phyloP scores from a whole-genome alignment of 2,888 invertebrate genomes.

The Nowickia ferox region DNA sequence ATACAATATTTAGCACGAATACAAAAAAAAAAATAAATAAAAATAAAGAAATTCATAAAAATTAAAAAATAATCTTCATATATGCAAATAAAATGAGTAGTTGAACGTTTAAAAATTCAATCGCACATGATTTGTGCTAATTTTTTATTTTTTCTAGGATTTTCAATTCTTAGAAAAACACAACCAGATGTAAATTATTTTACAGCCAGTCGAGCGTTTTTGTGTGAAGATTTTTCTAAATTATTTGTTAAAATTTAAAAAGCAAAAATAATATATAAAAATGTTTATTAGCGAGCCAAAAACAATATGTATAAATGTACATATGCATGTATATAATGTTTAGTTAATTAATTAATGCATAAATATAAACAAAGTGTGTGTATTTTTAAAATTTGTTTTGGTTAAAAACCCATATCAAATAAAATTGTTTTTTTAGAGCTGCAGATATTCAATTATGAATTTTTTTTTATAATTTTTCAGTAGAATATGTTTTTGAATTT shows the following conservation, averaged over 20 bases:
- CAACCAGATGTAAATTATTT: constrained; percentile 53
- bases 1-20: constrained; percentile 10
- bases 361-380: not conserved
- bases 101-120: constrained; percentile 23
- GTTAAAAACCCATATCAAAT: not conserved
- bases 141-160: constrained; percentile 18
- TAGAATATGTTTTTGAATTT: too few species aligned
- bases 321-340: not conserved
- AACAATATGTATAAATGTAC: not conserved
- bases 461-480: too few species aligned
- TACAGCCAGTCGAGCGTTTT: constrained; percentile 17
- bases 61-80: constrained; percentile 21
- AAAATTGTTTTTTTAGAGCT: too few species aligned
- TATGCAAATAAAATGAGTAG: constrained; percentile 24
- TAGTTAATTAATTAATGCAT: not conserved
- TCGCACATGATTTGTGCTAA: constrained; percentile 36
- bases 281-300: constrained; percentile 21
- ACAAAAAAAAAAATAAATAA: not conserved
- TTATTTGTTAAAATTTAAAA: constrained; percentile 31
- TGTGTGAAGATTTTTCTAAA: not conserved
- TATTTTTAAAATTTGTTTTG: not conserved
- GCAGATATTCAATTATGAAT: too few species aligned
- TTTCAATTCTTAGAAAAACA: constrained; percentile 40
- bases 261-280: constrained; percentile 29
- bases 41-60: not conserved